These are phyloP conservation scores for Microctonus brassicae DNA, from an alignment of 2,888 invertebrate species.

Conservation along the genomic window DNA sequence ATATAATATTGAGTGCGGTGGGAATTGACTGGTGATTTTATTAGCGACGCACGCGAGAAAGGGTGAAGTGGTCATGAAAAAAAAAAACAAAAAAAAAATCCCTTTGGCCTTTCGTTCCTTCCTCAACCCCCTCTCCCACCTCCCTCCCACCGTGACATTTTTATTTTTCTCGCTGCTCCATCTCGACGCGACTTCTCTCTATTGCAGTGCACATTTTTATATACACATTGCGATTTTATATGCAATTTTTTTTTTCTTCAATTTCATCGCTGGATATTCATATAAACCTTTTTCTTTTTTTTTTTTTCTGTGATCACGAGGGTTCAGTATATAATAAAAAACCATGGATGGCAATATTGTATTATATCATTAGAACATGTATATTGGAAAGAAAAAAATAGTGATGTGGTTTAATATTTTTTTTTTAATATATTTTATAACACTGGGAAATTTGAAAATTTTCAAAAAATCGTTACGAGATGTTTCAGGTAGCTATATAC, in stretches of 20 bases:
- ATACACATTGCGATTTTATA: background rate
- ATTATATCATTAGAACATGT: too few relatives aligned
- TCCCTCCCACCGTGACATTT: background rate
- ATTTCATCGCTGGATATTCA: background rate
- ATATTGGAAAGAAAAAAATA: too few relatives aligned
- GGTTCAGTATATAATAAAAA: too few relatives aligned
- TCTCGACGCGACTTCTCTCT: slow-evolving; percentile 6
- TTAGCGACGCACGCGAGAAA: slow-evolving; percentile 46
- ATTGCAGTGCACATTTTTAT: background rate
- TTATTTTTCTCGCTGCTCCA: slow-evolving; percentile 26
- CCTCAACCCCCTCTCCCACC: background rate
- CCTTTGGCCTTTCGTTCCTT: background rate
- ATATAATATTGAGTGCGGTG: slow-evolving; percentile 45
- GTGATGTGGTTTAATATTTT: background rate
- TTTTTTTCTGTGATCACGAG: too few relatives aligned
- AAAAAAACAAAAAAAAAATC: background rate
- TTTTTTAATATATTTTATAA: background rate
- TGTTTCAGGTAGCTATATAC: too few relatives aligned
- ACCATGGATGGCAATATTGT: too few relatives aligned
- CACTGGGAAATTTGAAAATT: background rate
- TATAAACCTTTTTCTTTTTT: background rate
- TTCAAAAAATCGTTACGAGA: background rate
- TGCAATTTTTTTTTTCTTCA: slow-evolving; percentile 17
- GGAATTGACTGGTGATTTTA: slow-evolving; percentile 51
- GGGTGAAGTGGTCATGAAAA: background rate